Evolutionary conservation across 2,888 invertebrate species (phyloP), one percentile per base, ranked within the genome.

Genomic region (Camptogramma bilineatum): DNA sequence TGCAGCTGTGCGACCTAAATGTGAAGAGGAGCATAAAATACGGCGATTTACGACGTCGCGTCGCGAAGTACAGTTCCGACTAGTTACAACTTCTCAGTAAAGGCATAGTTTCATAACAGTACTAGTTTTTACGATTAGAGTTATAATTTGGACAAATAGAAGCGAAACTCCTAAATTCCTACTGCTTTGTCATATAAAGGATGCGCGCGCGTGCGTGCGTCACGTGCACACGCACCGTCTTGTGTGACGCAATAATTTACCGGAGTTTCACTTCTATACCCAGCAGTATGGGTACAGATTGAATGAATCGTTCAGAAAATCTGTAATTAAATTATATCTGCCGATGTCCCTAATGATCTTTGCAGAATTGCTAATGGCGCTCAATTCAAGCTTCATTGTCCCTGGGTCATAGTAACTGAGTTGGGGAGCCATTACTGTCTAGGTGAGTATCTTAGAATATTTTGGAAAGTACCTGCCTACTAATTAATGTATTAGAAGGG

Each of bases 1-100:
- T 66, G 67, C 72, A 72, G 71, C 66, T 71, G 68, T 57, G 28
- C 7, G 73, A 67, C 73, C 73, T 62, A 67, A 64, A 71, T 72
- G 46, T 62, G 28, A 28, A 17, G 13, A 51, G 47, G 28, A 39
- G 56, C 42, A 59, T 59, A 47, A 62, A 66, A 68, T 66, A 68
- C 58, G 51, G 67, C 66, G 67, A 72, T 70, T 70, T 68, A 70
- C 67, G 66, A 67, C 48, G 39, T 39, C 67, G 66, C 52, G 47
- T 39, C 52, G 53, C 48, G 54, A 57, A 31, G 42, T 53, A 55
- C 42, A 61, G 63, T 60, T 63, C 63, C 62, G 34, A 52, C 47
- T 46, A 50, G 44, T 56, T 48, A 66, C 21, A 34, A 60, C 52
- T 66, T 62, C 66, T 63, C 53, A 51, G 58, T 53, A 62, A 66